Evolutionary conservation across 1,140 invertebrate genomes (phyloP).

Genomic region (Scaptomyza hsui): DNA sequence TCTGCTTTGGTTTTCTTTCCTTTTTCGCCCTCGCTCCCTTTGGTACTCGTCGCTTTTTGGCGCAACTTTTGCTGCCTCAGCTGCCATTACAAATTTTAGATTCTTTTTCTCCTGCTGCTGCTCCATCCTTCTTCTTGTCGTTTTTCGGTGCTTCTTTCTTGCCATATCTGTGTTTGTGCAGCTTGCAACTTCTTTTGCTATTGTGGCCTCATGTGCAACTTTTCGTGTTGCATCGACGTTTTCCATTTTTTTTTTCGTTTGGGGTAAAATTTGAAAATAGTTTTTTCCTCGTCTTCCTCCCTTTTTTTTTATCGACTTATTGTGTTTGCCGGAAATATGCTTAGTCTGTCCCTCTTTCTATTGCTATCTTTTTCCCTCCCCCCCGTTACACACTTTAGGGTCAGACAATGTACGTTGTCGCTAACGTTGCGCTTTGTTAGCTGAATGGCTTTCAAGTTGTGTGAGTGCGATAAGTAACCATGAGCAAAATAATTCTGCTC

Average conservation of each 20-base stretch:
- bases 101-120: conserved; percentile 25
- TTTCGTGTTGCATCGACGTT: conserved; percentile 2
- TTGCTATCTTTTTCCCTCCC: conserved; percentile 12
- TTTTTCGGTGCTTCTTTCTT: not conserved
- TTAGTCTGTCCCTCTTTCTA: conserved; percentile 46
- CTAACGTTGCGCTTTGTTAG: conserved; percentile 22
- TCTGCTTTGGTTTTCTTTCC: conserved; percentile 36
- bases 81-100: conserved; percentile 70
- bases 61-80: conserved; percentile 73
- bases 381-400: not conserved
- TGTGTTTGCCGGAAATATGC: conserved; percentile 69
- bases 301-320: conserved; percentile 67
- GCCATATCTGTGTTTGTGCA: conserved; percentile 73
- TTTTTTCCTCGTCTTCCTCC: conserved; percentile 45
- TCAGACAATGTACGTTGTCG: conserved; percentile 18
- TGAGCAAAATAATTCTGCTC: not conserved
- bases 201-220: conserved; percentile 21
- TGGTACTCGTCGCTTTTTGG: conserved; percentile 39
- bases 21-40: not conserved
- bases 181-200: conserved; percentile 47
- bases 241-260: not conserved
- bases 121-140: not conserved
- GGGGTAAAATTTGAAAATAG: conserved; percentile 67
- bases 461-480: conserved; percentile 19
- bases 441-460: conserved; percentile 21